These are phyloP conservation scores for Shinisaurus crocodilurus DNA, from an alignment of 2,113 vertebrate species.

Conservation along the genomic window DNA sequence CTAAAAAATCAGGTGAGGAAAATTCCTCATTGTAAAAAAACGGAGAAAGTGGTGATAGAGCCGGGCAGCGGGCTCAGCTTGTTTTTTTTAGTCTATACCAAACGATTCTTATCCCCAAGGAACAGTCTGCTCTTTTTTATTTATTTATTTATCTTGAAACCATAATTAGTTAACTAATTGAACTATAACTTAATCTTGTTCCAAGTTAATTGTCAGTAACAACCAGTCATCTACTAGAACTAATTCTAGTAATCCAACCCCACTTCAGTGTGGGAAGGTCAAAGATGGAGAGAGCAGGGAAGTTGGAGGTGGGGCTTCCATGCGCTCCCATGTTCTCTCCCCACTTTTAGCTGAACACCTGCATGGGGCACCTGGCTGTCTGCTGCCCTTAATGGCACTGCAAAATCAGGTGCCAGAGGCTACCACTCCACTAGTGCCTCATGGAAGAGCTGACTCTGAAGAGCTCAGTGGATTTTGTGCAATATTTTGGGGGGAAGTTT, in stretches of 20 bases:
- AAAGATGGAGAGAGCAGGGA: neutral
- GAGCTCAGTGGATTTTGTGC: neutral
- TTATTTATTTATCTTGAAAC: neutral
- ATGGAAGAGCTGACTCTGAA: neutral
- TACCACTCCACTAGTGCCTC: neutral
- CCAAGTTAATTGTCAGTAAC: neutral
- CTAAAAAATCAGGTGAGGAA: neutral
- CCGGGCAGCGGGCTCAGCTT: neutral
- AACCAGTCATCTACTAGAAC: neutral
- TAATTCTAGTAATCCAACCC: neutral
- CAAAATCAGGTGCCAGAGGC: neutral
- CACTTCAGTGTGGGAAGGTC: neutral
- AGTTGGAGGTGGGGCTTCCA: neutral
- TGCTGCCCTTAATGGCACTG: neutral
- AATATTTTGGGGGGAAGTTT: neutral
- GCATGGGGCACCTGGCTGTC: neutral
- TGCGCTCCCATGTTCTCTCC: neutral
- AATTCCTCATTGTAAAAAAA: neutral
- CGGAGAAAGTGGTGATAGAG: neutral
- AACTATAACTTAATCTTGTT: neutral
- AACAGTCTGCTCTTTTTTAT: neutral
- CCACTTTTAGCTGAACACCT: neutral
- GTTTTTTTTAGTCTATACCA: neutral
- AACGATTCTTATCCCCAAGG: neutral
- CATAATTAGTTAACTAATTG: neutral